Conservation (phyloP, 2,797 vertebrate genomes). For the Coregonus sp. region DNA sequence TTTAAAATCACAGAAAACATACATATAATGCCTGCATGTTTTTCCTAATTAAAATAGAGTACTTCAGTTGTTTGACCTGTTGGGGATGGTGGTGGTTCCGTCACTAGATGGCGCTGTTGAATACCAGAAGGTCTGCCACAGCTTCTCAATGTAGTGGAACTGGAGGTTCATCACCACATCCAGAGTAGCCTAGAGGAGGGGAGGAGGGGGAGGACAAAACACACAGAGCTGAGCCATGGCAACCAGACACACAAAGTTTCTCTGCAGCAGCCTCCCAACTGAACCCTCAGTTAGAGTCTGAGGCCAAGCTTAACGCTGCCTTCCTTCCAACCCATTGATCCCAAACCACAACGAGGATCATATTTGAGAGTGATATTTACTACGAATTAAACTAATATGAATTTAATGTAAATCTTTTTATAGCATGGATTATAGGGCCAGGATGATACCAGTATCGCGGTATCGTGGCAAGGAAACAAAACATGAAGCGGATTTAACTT, state of each 20-base stretch:
- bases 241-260: constrained; percentile 78
- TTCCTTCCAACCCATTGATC: constrained; percentile 14
- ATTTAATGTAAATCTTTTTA: not conserved
- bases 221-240: constrained; percentile 71
- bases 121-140: constrained; percentile 98
- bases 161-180: constrained; percentile 97
- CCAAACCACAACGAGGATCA: not conserved
- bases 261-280: constrained; percentile 40
- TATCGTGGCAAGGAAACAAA: no score
- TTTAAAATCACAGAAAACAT: not conserved
- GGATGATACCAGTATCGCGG: no score
- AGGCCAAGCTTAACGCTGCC: constrained; percentile 22
- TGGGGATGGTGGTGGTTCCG: constrained; percentile 71
- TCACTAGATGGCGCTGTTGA: constrained; percentile 85
- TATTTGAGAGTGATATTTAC: not conserved
- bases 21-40: no score
- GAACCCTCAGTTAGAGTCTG: constrained; percentile 61
- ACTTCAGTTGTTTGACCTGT: constrained; percentile 70
- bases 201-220: constrained; percentile 47
- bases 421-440: not conserved
- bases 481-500: not conserved
- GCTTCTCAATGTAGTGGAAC: constrained; percentile 95
- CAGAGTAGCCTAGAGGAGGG: constrained; percentile 83
- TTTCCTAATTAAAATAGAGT: not conserved
- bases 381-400: not conserved